Evolutionary conservation across 37 sponge, comb jelly and placozoan genomes (phyloP).

Genomic region (Eunapius fragilis): DNA sequence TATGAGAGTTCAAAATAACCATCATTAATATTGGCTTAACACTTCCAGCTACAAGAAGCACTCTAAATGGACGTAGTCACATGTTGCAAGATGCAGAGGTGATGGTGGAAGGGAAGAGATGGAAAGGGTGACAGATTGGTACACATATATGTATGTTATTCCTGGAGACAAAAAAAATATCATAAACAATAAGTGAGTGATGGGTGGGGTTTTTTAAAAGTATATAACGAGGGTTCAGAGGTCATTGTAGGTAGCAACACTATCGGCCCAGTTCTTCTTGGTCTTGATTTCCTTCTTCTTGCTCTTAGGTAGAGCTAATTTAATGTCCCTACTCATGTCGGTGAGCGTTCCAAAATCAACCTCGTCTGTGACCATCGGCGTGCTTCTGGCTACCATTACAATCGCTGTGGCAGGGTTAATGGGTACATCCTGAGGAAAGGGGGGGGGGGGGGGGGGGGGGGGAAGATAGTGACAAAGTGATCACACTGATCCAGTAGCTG

Average conservation of each 20-base stretch:
- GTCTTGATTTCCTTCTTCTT: conserved; percentile 30
- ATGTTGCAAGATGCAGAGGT: no score
- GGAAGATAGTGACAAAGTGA: background rate
- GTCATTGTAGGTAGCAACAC: conserved; percentile 43
- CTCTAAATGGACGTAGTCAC: no score
- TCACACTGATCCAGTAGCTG: background rate
- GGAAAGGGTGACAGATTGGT: no score
- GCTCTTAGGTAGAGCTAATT: background rate
- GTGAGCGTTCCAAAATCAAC: background rate
- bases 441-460: background rate
- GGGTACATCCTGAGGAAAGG: conserved; percentile 5
- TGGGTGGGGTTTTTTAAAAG: background rate
- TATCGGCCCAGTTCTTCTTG: conserved; percentile 43
- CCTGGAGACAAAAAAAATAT: background rate
- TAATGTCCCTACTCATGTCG: background rate
- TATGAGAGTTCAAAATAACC: no score
- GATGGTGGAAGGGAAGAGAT: no score
- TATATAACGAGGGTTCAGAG: conserved; percentile 18
- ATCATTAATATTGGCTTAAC: no score
- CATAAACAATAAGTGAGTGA: background rate
- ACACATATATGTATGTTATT: no score
- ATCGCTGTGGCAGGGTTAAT: conserved; percentile 32
- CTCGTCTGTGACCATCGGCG: background rate
- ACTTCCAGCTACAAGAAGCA: no score
- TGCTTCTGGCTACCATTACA: conserved; percentile 44